Evolutionary conservation across 2,113 vertebrate species (phyloP).

Genomic region (Stictonetta naevosa): DNA sequence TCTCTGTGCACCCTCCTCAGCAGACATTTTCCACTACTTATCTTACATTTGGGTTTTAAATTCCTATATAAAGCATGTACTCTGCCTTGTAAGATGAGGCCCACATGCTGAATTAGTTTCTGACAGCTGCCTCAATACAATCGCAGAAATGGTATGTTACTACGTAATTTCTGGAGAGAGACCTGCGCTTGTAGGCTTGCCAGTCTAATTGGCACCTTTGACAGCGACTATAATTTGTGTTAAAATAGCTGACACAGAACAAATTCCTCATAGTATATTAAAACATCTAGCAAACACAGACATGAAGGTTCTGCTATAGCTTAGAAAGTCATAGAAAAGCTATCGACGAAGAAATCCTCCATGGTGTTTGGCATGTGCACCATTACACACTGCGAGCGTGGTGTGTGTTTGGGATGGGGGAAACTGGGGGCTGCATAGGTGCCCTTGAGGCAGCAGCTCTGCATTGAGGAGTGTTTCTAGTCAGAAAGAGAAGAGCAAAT

Average conservation of each 20-base stretch:
- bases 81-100: not conserved
- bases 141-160: not conserved
- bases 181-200: not conserved
- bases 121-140: not conserved
- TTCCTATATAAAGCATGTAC: not conserved
- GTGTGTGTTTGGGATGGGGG: not conserved
- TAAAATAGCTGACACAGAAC: not conserved
- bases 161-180: not conserved
- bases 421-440: not conserved
- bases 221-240: not conserved
- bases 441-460: not conserved
- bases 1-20: not conserved
- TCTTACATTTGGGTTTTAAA: not conserved
- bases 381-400: fast-evolving
- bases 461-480: not conserved
- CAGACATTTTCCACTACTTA: not conserved
- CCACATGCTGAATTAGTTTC: not conserved
- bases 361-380: not conserved
- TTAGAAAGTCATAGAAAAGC: not conserved
- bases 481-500: not conserved
- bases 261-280: not conserved
- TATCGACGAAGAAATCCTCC: not conserved
- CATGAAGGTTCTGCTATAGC: not conserved
- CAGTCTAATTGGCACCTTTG: not conserved
- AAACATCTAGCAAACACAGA: not conserved